Evolutionary conservation across 2,888 invertebrate genomes (phyloP), one percentile per base, ranked within the genome.

Genomic region (Platycnemis pennipes): DNA sequence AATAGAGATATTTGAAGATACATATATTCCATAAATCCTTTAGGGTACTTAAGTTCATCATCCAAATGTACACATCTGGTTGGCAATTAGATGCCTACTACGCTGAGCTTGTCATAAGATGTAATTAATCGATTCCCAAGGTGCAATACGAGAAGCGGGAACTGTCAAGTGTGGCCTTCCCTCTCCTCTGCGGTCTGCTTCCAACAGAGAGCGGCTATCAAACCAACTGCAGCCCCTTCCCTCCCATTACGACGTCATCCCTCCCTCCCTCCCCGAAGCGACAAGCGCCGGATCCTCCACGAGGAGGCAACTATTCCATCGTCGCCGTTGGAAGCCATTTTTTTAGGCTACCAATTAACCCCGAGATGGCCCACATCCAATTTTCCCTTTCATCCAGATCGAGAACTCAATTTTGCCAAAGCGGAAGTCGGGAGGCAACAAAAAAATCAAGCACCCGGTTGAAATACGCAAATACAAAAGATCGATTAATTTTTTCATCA

Each of bases 301-400:
- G 45, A 5, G 37, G 45, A 87, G 45, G 87, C 87, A 87, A 46
- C 87, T 26, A 87, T 87, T 87, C 42, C 87, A 87, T 87, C 87
- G 26, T 26, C 46, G 11, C 69, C 87, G 26, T 45, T 26, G 5
- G 16, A 45, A 8, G 45, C n/a, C 87, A 22, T 87, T 87, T 87
- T 87, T 87, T 87, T 16, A 45, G 87, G 44, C 46, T 22, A 44
- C 45, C 87, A 87, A 87, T 87, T 45, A 87, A 87, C 87, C n/a
- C 46, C 7, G 45, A 45, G 87, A 87, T 87, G 87, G 87, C 87
- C n/a, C 37, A 19, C 87, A 87, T 26, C 87, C 45, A 87, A 87
- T 87, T 87, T 86, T 46, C 87, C 87, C 86, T 86, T 45, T 45
- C 46, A 87, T n/a, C 46, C 87, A 26, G 46, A 87, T 87, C 87